These are phyloP conservation scores for Microplitis demolitor DNA, from an alignment of 1,140 invertebrate genomes.

Conservation along the genomic window DNA sequence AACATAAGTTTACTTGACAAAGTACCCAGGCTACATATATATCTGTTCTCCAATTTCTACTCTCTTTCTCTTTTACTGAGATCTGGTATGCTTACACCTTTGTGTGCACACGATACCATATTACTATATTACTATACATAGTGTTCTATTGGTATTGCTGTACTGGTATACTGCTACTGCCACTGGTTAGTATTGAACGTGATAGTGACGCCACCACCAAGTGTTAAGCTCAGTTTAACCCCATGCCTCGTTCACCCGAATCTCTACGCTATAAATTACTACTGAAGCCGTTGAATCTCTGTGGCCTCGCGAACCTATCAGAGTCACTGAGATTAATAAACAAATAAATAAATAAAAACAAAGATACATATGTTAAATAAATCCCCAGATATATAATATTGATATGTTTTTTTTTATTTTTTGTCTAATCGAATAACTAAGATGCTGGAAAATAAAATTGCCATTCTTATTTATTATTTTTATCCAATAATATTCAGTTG, in stretches of 20 bases:
- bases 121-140: too few species aligned
- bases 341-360: neutral
- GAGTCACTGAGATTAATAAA: neutral
- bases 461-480: too few species aligned
- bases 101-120: too few species aligned
- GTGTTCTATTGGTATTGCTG: too few species aligned
- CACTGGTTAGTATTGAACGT: constrained; percentile 18
- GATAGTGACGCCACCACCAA: constrained; percentile 6
- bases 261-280: constrained; percentile 2
- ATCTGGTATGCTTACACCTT: too few species aligned
- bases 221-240: constrained; percentile 29
- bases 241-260: constrained; percentile 6
- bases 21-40: constrained; percentile 9
- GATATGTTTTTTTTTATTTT: too few species aligned
- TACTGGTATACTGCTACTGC: too few species aligned
- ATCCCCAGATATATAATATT: too few species aligned
- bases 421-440: too few species aligned
- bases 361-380: neutral
- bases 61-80: neutral
- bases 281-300: neutral
- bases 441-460: too few species aligned
- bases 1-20: constrained; percentile 27
- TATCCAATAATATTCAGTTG: too few species aligned
- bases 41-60: constrained; percentile 2
- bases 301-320: neutral